Evolutionary conservation across 2,113 vertebrate species (phyloP).

Genomic region (Clarias macrocephalus): DNA sequence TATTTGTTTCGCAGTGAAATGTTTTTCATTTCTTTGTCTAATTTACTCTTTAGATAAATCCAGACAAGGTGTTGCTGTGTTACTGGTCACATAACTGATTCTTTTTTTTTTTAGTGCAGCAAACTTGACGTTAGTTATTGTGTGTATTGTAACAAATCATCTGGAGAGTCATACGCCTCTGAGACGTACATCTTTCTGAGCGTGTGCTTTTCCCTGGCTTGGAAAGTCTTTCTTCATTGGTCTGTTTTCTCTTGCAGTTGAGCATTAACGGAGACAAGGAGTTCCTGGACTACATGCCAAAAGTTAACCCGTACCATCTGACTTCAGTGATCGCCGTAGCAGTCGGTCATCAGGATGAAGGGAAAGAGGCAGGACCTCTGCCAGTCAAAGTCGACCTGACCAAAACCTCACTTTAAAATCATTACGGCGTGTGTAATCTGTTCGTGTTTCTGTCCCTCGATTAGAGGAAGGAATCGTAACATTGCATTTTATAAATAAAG

Average conservation of each 20-base stretch:
- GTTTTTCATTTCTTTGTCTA: background rate
- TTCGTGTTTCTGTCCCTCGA: conserved; percentile 36
- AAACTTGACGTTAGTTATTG: background rate
- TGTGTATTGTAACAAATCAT: background rate
- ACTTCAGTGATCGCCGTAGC: conserved; percentile 78
- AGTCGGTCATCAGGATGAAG: conserved; percentile 70
- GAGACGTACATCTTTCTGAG: background rate
- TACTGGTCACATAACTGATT: background rate
- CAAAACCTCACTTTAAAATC: conserved; percentile 79
- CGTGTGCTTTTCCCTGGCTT: background rate
- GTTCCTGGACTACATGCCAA: conserved; percentile 78
- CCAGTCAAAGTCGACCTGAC: conserved; percentile 87
- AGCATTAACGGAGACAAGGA: conserved; percentile 92
- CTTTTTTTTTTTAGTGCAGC: background rate
- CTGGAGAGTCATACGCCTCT: background rate
- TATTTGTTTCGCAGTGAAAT: background rate
- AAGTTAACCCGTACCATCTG: conserved; percentile 75
- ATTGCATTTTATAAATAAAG: conserved; percentile 44
- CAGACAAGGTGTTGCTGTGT: background rate
- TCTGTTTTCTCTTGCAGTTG: conserved; percentile 66
- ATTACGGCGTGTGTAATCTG: conserved; percentile 17
- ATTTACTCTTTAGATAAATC: background rate
- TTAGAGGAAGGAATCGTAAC: conserved; percentile 50
- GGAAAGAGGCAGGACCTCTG: conserved; percentile 79
- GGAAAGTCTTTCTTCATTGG: background rate